These are phyloP conservation scores for Lethenteron reissneri DNA, from an alignment of 2,113 vertebrate species.

Conservation along the genomic window DNA sequence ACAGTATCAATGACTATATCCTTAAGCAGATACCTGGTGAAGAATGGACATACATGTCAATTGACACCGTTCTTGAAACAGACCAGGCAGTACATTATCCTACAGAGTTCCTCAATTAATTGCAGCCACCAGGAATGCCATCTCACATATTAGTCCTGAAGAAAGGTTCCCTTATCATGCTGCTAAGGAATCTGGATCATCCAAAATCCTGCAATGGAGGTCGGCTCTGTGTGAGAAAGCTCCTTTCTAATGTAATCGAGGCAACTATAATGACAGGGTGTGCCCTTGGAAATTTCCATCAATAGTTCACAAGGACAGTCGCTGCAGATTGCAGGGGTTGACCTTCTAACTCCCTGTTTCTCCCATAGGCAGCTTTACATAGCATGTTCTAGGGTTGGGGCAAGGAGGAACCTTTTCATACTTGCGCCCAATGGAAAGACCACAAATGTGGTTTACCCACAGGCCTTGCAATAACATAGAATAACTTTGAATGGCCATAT, in stretches of 20 bases:
- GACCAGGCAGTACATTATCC: slow-evolving; percentile 4
- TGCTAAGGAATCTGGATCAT: background rate
- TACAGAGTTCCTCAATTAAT: background rate
- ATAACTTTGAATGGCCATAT: no score
- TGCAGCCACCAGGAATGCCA: background rate
- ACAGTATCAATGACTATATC: background rate
- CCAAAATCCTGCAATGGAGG: background rate
- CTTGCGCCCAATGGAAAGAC: background rate
- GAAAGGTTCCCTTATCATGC: background rate
- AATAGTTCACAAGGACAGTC: background rate
- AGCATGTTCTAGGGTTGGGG: background rate
- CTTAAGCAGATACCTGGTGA: background rate
- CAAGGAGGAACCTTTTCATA: background rate
- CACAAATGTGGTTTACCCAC: background rate
- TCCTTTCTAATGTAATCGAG: background rate
- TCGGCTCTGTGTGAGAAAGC: background rate
- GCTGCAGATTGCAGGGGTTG: background rate
- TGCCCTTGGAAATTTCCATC: background rate
- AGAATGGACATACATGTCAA: background rate
- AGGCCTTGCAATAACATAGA: no score
- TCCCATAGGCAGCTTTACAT: background rate
- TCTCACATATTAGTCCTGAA: background rate
- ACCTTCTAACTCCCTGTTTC: background rate
- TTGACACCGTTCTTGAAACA: background rate
- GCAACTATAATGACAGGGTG: background rate